A percentile compares a stretch with the other conserved stretches of the same genome.
phyloP scores from a whole-genome alignment of 2,888 invertebrate species.

The Tinea pellionella region DNA sequence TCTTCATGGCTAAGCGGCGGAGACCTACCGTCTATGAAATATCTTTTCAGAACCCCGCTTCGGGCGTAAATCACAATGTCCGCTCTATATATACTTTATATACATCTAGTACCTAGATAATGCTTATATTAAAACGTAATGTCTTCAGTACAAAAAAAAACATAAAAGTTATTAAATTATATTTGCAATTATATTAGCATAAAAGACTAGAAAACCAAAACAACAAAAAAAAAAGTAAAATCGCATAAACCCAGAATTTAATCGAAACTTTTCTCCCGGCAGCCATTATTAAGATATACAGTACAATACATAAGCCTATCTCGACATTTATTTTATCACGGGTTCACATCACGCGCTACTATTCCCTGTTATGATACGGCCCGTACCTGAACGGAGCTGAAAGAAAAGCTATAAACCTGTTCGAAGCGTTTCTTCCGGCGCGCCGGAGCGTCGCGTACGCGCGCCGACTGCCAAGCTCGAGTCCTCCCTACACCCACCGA shows the following conservation, averaged over 20 bases:
- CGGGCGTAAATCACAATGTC: constrained; percentile 23
- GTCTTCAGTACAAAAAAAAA: not conserved
- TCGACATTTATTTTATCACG: constrained; percentile 70
- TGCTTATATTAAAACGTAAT: not conserved
- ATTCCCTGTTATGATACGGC: constrained; percentile 70
- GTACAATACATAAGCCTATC: constrained; percentile 71
- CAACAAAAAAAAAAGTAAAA: not conserved
- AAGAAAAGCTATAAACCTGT: constrained; percentile 71
- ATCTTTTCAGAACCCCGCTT: constrained; percentile 19
- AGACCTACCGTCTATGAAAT: constrained; percentile 18
- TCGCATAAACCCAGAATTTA: constrained; percentile 41
- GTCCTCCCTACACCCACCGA: constrained; percentile 29
- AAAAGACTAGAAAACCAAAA: not conserved
- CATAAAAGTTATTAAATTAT: not conserved
- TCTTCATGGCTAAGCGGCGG: constrained; percentile 21
- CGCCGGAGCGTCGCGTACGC: constrained; percentile 58
- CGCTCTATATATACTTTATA: constrained; percentile 7
- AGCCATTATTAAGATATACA: constrained; percentile 70
- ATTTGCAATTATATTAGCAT: not conserved
- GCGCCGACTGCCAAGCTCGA: constrained; percentile 21
- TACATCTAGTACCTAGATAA: constrained; percentile 14
- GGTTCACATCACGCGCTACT: constrained; percentile 70
- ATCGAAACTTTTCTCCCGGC: constrained; percentile 64
- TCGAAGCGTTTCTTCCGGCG: constrained; percentile 63
- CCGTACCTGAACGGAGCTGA: constrained; percentile 66